Percentiles rank a stretch among this genome's conserved stretches.
Conservation (phyloP, 2,797 vertebrate species). For the Pantherophis vulpinus region DNA sequence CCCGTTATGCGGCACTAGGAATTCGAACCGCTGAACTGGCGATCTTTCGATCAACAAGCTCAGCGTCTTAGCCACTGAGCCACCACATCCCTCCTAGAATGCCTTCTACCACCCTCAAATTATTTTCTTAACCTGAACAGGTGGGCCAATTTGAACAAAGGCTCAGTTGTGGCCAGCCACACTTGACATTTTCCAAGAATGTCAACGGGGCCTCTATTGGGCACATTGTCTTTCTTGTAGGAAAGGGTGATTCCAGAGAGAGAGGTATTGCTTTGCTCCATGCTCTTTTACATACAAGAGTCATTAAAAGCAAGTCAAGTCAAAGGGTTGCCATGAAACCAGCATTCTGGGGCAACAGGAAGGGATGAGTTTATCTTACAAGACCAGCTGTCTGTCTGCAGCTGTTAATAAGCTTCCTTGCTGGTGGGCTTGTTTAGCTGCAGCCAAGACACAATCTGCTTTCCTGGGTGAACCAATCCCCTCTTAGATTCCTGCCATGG, state of each 20-base stretch:
- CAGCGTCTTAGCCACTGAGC: too few relatives aligned
- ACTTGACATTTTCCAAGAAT: not conserved
- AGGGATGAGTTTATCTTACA: not conserved
- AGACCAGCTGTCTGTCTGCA: constrained; percentile 22
- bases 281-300: not conserved
- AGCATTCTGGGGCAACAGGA: not conserved
- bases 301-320: not conserved
- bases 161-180: not conserved
- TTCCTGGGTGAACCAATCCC: not conserved
- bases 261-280: not conserved
- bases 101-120: not conserved
- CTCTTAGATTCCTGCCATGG: constrained; percentile 14
- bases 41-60: too few relatives aligned
- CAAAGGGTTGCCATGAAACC: not conserved
- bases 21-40: too few relatives aligned
- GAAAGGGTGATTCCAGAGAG: not conserved
- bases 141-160: not conserved
- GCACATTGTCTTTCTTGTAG: not conserved
- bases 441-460: not conserved
- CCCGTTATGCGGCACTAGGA: too few relatives aligned
- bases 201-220: not conserved
- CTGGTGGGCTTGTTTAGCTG: not conserved
- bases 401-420: constrained; percentile 23
- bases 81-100: not conserved
- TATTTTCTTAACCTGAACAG: not conserved